phyloP scores from a whole-genome alignment of 1,140 invertebrate genomes.

The Lycorma delicatula region DNA sequence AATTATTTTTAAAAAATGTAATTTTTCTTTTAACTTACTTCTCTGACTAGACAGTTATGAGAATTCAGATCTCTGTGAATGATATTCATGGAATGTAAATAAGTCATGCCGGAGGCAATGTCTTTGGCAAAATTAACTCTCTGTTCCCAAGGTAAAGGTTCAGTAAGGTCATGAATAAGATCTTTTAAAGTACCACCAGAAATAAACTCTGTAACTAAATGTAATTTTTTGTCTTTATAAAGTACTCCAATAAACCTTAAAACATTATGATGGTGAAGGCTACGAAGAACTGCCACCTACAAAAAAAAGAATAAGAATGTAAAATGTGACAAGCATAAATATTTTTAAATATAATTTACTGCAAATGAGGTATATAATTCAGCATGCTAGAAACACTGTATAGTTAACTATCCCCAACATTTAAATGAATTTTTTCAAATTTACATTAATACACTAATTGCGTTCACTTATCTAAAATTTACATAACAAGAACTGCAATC shows the following conservation, averaged over 20 bases:
- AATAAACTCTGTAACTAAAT: conserved; percentile 87
- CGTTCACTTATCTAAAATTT: too few relatives aligned
- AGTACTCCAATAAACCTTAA: conserved; percentile 86
- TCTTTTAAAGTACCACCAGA: conserved; percentile 82
- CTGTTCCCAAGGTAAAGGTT: conserved; percentile 70
- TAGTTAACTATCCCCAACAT: too few relatives aligned
- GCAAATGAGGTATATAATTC: too few relatives aligned
- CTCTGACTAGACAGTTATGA: conserved; percentile 88
- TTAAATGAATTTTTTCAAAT: too few relatives aligned
- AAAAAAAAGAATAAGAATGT: conserved; percentile 23
- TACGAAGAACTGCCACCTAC: conserved; percentile 77
- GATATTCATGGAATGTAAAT: conserved; percentile 87
- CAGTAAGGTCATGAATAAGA: conserved; percentile 61
- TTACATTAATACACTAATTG: too few relatives aligned
- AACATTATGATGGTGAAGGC: conserved; percentile 81
- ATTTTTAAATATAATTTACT: too few relatives aligned
- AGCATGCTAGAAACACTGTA: too few relatives aligned
- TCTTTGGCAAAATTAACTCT: conserved; percentile 80
- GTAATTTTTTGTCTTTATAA: conserved; percentile 85
- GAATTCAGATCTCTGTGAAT: conserved; percentile 96
- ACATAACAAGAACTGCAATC: too few relatives aligned
- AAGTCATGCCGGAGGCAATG: conserved; percentile 86
- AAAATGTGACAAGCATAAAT: too few relatives aligned
- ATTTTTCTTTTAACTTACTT: conserved; percentile 40
- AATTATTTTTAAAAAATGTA: neutral